A percentile compares a stretch with the other conserved stretches of the same genome.
Evolutionary conservation across 2,888 invertebrate genomes (phyloP).

Genomic region (Hypolimnas misippus): DNA sequence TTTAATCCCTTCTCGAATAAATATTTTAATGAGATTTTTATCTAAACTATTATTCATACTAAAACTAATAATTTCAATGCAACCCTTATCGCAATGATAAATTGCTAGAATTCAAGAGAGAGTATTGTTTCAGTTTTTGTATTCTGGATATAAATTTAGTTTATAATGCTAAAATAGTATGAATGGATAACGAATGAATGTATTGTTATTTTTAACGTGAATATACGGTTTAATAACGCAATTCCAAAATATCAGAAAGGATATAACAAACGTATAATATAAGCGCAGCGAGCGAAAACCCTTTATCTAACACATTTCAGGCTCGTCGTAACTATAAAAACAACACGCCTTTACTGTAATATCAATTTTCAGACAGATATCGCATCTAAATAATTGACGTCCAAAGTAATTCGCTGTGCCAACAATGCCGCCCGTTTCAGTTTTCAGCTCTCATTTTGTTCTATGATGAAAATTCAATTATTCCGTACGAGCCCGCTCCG

Average conservation of each 20-base stretch:
- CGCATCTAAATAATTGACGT: conserved; percentile 78
- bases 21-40: neutral
- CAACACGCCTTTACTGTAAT: conserved; percentile 60
- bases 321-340: conserved; percentile 45
- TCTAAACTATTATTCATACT: conserved; percentile 1
- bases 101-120: neutral
- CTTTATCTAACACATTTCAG: conserved; percentile 39
- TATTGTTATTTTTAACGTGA: neutral
- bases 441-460: conserved; percentile 82
- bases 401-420: conserved; percentile 78
- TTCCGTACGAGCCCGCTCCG: conserved; percentile 73
- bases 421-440: conserved; percentile 81
- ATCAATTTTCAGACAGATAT: conserved; percentile 67
- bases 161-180: neutral
- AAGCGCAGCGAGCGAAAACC: neutral
- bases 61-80: conserved; percentile 4
- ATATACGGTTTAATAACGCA: neutral
- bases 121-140: neutral
- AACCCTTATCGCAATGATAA: neutral
- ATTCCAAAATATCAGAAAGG: neutral
- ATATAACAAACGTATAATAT: neutral
- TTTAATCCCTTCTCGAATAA: neutral
- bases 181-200: neutral
- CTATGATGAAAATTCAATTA: conserved; percentile 83
- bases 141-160: neutral